Evolutionary conservation across 2,113 vertebrate species (phyloP).

Genomic region (Gadus macrocephalus): DNA sequence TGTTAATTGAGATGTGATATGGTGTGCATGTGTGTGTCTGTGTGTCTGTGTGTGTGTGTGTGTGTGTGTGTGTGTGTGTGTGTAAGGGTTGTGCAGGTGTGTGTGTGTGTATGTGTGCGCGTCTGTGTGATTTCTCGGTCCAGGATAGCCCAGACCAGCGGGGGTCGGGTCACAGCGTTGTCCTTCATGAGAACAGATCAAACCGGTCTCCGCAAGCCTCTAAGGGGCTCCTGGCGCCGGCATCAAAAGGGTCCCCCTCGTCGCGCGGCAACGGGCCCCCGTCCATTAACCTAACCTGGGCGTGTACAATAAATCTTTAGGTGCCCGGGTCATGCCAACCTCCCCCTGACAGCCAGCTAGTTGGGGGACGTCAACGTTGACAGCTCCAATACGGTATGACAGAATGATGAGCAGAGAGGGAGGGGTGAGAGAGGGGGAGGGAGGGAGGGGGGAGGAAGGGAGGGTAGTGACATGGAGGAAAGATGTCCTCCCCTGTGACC

Average conservation of each 20-base stretch:
- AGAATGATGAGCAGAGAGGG: constrained; percentile 43
- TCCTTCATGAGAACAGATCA: constrained; percentile 25
- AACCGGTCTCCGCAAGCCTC: constrained; percentile 29
- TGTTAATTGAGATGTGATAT: too few relatives aligned
- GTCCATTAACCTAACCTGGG: constrained; percentile 42
- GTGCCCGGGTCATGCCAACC: constrained; percentile 41
- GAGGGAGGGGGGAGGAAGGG: too few relatives aligned
- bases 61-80: constrained; percentile 4
- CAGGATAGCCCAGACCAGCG: constrained; percentile 3
- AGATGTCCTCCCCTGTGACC: too few relatives aligned
- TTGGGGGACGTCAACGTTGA: constrained; percentile 48
- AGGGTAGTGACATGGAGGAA: too few relatives aligned
- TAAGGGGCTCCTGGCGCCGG: constrained; percentile 27
- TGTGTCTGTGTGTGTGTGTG: not conserved
- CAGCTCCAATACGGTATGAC: constrained; percentile 49
- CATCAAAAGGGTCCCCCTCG: constrained; percentile 42
- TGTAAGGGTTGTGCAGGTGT: not conserved
- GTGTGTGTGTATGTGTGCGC: not conserved
- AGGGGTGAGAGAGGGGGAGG: not conserved
- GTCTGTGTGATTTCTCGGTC: not conserved
- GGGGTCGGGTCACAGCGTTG: constrained; percentile 22
- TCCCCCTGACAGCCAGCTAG: constrained; percentile 51
- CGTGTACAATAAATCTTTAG: constrained; percentile 31
- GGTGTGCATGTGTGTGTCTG: not conserved
- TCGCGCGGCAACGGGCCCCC: constrained; percentile 20